Percentiles rank a stretch among this genome's conserved stretches.
These are phyloP conservation scores for Mormyrops attenuatus DNA, from an alignment of 2,797 vertebrate genomes.

Conservation along the genomic window DNA sequence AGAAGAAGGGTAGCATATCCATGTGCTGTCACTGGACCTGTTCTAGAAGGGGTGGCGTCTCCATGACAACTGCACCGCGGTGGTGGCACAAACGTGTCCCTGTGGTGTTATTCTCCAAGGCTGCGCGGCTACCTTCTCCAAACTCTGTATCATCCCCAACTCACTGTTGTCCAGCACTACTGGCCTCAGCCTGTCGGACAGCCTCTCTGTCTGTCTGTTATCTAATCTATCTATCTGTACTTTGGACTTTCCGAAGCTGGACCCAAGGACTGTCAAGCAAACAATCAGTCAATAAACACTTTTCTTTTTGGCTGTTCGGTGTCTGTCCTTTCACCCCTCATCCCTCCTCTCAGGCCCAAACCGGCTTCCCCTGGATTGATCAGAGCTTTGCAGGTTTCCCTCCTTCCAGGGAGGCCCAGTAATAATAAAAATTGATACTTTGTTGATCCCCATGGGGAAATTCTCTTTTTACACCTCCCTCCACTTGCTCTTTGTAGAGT, in stretches of 20 bases:
- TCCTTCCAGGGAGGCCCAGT: neutral
- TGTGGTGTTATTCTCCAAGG: constrained; percentile 25
- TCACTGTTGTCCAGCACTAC: constrained; percentile 29
- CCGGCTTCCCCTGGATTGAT: constrained; percentile 20
- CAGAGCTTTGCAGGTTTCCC: neutral
- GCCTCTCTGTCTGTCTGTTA: constrained; percentile 33
- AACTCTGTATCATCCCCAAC: constrained; percentile 35
- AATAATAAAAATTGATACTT: too few species aligned
- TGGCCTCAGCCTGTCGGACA: neutral
- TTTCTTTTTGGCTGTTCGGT: neutral
- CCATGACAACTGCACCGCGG: constrained; percentile 36
- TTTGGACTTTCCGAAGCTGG: neutral
- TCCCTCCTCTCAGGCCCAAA: neutral
- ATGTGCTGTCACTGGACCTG: neutral
- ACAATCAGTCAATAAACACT: neutral
- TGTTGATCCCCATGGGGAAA: too few species aligned
- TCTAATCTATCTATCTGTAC: neutral
- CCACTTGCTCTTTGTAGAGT: too few species aligned
- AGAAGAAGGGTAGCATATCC: neutral
- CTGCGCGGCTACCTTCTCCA: constrained; percentile 34
- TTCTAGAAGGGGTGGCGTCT: constrained; percentile 29
- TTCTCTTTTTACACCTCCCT: too few species aligned
- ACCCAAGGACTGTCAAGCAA: neutral
- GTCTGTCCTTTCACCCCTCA: neutral
- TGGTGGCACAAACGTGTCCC: constrained; percentile 20